Base-by-base conservation (phyloP, 2,888 invertebrate species). In the Schizaphis graminum region DNA sequence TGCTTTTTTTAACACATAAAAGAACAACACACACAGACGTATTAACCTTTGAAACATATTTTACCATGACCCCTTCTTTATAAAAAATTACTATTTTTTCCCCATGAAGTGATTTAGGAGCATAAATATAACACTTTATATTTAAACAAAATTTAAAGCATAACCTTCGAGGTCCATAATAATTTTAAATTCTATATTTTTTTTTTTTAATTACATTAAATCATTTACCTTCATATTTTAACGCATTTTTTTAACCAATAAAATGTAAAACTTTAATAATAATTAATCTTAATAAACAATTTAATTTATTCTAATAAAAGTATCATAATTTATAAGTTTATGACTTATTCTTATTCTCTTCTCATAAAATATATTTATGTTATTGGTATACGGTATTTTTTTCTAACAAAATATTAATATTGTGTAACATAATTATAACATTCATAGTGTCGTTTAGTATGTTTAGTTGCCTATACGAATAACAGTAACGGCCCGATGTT, bases 401-500 rank as follows among this genome's bases (percentile, higher is more conserved):
- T 67, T n/a, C n/a, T 5, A 16, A 35, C 7, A 67, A 67, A 35
- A 16, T n/a, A 86, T n/a, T 47, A 24, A 47, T 67, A 67, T 44
- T 11, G 3, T 16, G 16, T 28, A 53, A 88, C 49, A 16, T 47
- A 87, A 4, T n/a, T n/a, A n/a, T 47, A 35, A 41, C n/a, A 91
- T 44, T 85, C 24, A 24, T 24, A 47, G 21, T 24, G 16, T 10
- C 28, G 49, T 67, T 67, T 49, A 28, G 92, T 67, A 26, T 35
- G 49, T 92, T 92, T 92, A 3, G 92, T 92, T 92, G 92, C 92
- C 92, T 92, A 88, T 67, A 28, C n/a, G 35, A 35, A 67, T 49
- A 49, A 41, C 86, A 49, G 0, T 47, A 35, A 49, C 56, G 44
- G 85, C 44, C 56, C 21, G 28, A 35, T 35, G 0, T 16, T 91